Evolutionary conservation across 2,113 vertebrate genomes (phyloP).

Genomic region (Eupsittula cactorum): DNA sequence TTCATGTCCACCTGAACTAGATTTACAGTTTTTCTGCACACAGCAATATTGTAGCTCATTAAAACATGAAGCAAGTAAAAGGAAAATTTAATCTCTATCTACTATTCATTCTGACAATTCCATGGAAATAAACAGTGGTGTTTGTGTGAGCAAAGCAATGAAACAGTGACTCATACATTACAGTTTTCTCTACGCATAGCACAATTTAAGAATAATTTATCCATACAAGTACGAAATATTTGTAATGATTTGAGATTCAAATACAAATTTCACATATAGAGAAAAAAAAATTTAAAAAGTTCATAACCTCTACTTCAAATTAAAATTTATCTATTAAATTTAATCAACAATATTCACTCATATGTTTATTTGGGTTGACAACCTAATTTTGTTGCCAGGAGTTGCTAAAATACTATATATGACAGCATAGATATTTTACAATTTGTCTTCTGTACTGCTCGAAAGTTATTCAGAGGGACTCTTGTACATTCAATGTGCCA

Average conservation of each 20-base stretch:
- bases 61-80: background rate
- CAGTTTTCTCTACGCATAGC: background rate
- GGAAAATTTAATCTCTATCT: background rate
- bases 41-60: accelerated
- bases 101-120: background rate
- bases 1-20: background rate
- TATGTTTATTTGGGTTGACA: background rate
- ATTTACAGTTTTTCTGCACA: background rate
- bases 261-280: background rate
- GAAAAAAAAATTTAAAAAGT: background rate
- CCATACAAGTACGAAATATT: background rate
- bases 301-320: background rate
- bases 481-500: background rate
- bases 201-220: background rate
- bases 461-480: background rate
- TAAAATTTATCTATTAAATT: background rate
- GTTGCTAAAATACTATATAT: background rate
- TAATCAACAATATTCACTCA: background rate
- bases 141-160: background rate
- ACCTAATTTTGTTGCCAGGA: background rate
- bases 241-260: background rate
- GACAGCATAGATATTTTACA: background rate
- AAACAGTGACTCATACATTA: background rate
- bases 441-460: background rate
- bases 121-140: background rate